Evolutionary conservation across 92 coral and sea anemone species (phyloP).

Genomic region (Palythoa grandiflora): DNA sequence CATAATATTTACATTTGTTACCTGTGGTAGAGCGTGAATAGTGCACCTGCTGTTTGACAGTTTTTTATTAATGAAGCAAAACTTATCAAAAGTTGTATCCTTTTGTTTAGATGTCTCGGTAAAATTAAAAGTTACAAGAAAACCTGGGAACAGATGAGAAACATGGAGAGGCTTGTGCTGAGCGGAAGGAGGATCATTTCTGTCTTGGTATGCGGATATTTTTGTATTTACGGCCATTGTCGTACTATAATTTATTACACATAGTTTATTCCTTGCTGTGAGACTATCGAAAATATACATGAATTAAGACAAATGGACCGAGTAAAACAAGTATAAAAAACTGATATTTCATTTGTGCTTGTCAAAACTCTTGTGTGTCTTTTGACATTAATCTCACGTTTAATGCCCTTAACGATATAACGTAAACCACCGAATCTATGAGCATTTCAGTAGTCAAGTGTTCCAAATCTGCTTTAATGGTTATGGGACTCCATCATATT

Average conservation of each 20-base stretch:
- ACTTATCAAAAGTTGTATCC: not conserved
- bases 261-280: not conserved
- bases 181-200: not conserved
- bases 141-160: not conserved
- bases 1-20: slow-evolving; percentile 32
- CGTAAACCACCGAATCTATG: not conserved
- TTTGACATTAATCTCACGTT: no score
- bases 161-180: not conserved
- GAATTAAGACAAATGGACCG: not conserved
- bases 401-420: no score
- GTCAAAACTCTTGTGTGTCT: no score
- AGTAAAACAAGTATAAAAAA: not conserved
- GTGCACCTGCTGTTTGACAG: slow-evolving; percentile 26
- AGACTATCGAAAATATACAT: not conserved
- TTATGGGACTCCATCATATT: not conserved
- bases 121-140: not conserved
- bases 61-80: slow-evolving; percentile 28
- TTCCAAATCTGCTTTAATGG: not conserved
- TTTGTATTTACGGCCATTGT: not conserved
- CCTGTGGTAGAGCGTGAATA: slow-evolving; percentile 31
- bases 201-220: not conserved
- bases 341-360: no score
- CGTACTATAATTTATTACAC: not conserved
- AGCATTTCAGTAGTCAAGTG: not conserved
- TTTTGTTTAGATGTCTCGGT: slow-evolving; percentile 2